Conservation (phyloP, 2,888 invertebrate genomes). For the Eupithecia subumbrata region DNA sequence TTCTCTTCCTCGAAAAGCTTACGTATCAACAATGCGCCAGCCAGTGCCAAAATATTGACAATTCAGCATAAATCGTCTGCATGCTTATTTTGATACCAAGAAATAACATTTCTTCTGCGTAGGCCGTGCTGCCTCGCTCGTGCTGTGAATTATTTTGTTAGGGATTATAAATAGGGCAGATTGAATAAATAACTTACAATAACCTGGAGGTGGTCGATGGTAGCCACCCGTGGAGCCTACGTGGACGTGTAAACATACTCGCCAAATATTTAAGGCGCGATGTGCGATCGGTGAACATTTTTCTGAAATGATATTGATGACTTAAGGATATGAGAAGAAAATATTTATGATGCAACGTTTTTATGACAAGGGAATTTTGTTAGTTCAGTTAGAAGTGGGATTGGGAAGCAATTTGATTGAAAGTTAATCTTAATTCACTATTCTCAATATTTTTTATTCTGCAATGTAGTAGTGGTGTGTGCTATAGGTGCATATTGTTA, state of each 20-base stretch:
- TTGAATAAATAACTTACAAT: constrained; percentile 58
- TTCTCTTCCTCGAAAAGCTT: background rate
- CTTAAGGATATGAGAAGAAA: too few species aligned
- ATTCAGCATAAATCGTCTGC: constrained; percentile 23
- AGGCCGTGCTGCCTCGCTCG: constrained; percentile 34
- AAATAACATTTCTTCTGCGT: constrained; percentile 34
- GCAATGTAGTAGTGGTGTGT: background rate
- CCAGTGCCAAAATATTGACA: constrained; percentile 33
- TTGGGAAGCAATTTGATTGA: too few species aligned
- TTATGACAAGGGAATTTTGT: too few species aligned
- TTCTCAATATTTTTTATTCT: background rate
- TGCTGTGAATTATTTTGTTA: constrained; percentile 55
- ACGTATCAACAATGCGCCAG: constrained; percentile 15
- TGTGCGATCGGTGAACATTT: constrained; percentile 25
- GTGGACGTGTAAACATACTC: constrained; percentile 74
- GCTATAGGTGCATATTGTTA: too few species aligned
- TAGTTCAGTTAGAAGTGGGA: too few species aligned
- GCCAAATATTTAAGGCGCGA: constrained; percentile 64
- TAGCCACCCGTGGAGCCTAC: constrained; percentile 67
- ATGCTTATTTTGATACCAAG: constrained; percentile 34
- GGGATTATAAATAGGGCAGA: constrained; percentile 55
- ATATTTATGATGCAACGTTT: too few species aligned
- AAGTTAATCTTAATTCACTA: too few species aligned
- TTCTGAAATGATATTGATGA: too few species aligned
- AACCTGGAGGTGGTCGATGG: constrained; percentile 61